A percentile compares a stretch with the other conserved stretches of the same genome.
phyloP scores from a whole-genome alignment of 2,797 vertebrate species.

The Girardinus metallicus region DNA sequence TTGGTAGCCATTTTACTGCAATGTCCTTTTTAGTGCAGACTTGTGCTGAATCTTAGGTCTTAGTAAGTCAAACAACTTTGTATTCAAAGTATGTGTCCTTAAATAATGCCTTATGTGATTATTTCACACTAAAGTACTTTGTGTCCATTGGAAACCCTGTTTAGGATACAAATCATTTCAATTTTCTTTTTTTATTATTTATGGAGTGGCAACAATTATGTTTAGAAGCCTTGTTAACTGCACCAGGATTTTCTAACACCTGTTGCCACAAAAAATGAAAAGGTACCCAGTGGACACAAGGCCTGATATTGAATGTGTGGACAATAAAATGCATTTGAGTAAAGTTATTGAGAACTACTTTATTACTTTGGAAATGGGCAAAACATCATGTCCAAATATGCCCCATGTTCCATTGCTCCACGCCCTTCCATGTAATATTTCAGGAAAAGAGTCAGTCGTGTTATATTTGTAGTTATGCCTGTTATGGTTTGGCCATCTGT shows the following conservation, averaged over 20 bases:
- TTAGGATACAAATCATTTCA: not conserved
- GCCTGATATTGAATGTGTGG: constrained; percentile 22
- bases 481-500: constrained; percentile 34
- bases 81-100: constrained; percentile 21
- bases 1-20: constrained; percentile 2
- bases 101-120: not conserved
- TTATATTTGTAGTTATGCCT: constrained; percentile 30
- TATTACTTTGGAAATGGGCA: constrained; percentile 19
- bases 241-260: not conserved
- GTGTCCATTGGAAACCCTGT: constrained; percentile 65
- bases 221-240: not conserved
- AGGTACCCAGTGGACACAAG: constrained; percentile 63
- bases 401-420: constrained; percentile 29
- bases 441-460: constrained; percentile 4
- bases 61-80: constrained; percentile 6
- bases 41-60: constrained; percentile 14
- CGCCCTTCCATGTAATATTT: constrained; percentile 19
- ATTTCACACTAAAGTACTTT: constrained; percentile 30
- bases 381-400: constrained; percentile 34
- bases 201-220: not conserved
- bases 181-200: not conserved
- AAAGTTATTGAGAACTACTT: constrained; percentile 29
- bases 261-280: not conserved
- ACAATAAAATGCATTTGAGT: constrained; percentile 22
- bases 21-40: constrained; percentile 24